phyloP scores from a whole-genome alignment of 2,113 vertebrate species.

The Apaloderma vittatum region DNA sequence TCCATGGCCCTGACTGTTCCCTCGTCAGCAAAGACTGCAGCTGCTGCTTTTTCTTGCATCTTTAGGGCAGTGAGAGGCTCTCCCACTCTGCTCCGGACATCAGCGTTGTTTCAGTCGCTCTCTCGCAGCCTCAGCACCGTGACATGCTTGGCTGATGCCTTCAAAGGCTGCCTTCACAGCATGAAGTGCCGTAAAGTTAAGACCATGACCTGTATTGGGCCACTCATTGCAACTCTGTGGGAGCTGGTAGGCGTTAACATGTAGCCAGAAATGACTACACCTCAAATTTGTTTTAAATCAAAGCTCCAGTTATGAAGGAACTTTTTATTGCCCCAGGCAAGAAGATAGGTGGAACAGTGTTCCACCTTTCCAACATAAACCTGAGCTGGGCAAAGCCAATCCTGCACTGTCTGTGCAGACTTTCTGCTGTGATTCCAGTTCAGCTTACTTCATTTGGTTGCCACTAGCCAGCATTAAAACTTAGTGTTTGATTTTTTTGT shows the following conservation, averaged over 20 bases:
- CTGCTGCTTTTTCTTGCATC: not conserved
- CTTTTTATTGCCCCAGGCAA: constrained; percentile 27
- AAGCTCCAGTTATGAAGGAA: constrained; percentile 23
- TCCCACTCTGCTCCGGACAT: not conserved
- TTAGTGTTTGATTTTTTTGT: no score
- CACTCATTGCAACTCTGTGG: not conserved
- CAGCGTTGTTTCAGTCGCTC: not conserved
- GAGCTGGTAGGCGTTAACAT: not conserved
- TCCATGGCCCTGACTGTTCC: not conserved
- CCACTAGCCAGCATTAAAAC: constrained; percentile 34
- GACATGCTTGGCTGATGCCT: not conserved
- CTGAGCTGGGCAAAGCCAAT: not conserved
- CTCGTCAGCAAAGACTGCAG: not conserved
- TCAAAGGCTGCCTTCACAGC: not conserved
- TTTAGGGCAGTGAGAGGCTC: not conserved
- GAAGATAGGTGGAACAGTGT: not conserved
- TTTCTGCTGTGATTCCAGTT: not conserved
- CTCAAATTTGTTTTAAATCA: constrained; percentile 58
- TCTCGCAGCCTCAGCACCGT: not conserved
- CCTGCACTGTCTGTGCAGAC: accelerated
- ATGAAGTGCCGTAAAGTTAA: not conserved
- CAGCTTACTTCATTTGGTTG: constrained; percentile 29
- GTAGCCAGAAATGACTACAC: not conserved
- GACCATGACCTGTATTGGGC: not conserved
- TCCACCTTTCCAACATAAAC: constrained; percentile 52